A percentile compares a stretch with the other conserved stretches of the same genome.
Conservation (phyloP, 2,113 vertebrate species). For the Callaeas wilsoni region DNA sequence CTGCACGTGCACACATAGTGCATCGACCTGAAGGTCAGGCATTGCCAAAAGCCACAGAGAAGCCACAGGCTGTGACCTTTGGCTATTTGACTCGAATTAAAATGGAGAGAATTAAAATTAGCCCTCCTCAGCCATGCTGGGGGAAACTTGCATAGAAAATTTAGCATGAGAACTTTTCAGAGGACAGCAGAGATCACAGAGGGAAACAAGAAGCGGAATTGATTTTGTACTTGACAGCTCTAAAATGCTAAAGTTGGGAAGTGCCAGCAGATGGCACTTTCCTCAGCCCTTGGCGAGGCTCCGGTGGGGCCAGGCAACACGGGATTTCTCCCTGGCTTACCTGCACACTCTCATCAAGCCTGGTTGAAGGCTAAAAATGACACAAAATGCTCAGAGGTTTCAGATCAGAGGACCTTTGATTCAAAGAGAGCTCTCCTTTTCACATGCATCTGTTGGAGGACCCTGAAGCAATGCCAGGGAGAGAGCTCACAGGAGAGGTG, state of each 20-base stretch:
- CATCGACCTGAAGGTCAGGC: neutral
- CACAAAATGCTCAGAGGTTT: neutral
- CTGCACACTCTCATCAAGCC: neutral
- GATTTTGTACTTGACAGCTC: neutral
- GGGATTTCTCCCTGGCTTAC: neutral
- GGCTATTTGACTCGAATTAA: neutral
- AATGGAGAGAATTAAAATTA: neutral
- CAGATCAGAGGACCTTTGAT: neutral
- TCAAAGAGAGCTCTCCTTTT: neutral
- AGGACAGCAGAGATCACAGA: neutral
- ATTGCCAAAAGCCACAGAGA: neutral
- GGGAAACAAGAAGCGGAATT: neutral
- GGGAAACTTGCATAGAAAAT: neutral
- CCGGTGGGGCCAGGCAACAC: neutral
- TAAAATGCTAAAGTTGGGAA: neutral
- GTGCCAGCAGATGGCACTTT: neutral
- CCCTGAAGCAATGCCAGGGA: neutral
- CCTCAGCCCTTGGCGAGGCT: neutral
- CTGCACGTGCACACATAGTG: rapidly evolving
- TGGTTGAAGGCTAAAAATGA: neutral
- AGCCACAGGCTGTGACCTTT: neutral
- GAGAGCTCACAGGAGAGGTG: neutral
- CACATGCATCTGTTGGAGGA: neutral
- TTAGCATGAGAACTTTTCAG: neutral
- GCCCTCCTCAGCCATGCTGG: rapidly evolving